Evolutionary conservation across 2,113 vertebrate genomes (phyloP), one percentile per base, ranked within the genome.

Genomic region (Chitala chitala): DNA sequence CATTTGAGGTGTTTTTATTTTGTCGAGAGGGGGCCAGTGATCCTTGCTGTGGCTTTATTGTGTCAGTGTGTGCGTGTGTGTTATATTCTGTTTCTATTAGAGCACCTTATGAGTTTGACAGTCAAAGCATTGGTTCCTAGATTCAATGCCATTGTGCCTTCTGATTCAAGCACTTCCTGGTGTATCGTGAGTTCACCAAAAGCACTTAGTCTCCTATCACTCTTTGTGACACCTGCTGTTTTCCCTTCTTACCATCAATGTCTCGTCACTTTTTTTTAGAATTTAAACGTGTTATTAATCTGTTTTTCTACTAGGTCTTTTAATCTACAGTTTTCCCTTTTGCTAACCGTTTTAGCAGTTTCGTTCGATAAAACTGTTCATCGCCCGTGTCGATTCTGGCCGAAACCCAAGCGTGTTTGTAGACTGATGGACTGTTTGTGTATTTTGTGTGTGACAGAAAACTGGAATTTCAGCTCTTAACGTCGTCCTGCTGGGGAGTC

Each of bases 91-190:
- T 53, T 79, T 48, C 68, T 79, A 69, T 77, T 89, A 86, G 84
- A 86, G 84, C 88, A 89, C 87, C 84, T 88, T 89, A 86, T 87
- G 82, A 81, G 73, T 75, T 83, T 81, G 76, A 82, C 86, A 83
- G 83, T 87, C 84, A 84, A 71, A 81, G 83, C 88, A 88, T 86
- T 89, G 87, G 89, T 87, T 85, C 81, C 84, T 84, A 66, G 69
- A 75, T 29, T 90, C 85, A 83, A 87, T 78, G 86, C 90, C 90
- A 89, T 87, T 78, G 90, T 92, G 90, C 90, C 90, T 92, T 92
- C 88, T 87, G 89, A 90, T 87, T 90, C 84, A 86, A 88, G 88
- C 89, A 90, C 90, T 90, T 90, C 89, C 89, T 91, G 84, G 83
- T 88, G 86, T 88, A 86, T 88, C 89, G 85, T 89, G 89, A 84